Conservation (phyloP, 37 sponge, comb jelly and placozoan species). For the Chondrilla cf. caribensis region DNA sequence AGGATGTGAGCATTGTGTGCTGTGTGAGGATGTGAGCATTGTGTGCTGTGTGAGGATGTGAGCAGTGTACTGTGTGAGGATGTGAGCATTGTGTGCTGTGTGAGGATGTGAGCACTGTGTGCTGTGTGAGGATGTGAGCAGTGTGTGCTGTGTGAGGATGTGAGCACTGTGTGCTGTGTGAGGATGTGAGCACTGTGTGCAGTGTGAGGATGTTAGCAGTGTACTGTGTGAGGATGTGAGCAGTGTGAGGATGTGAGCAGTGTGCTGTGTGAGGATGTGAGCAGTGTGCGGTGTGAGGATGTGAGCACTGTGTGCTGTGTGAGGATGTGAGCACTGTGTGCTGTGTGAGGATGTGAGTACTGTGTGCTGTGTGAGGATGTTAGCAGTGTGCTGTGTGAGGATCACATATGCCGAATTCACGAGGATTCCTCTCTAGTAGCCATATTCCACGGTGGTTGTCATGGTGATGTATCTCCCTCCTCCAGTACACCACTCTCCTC, state of each 20-base stretch:
- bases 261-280: background rate
- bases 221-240: no score
- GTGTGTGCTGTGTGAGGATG: background rate
- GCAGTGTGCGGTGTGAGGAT: no score
- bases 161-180: background rate
- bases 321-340: no score
- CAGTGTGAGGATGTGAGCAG: conserved; percentile 79
- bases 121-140: no score
- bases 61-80: no score
- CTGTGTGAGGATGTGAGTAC: background rate
- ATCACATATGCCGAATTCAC: no score
- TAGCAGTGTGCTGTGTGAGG: conserved; percentile 2
- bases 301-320: conserved; percentile 40
- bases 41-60: no score
- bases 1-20: background rate
- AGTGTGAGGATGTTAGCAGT: no score
- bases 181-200: conserved; percentile 15
- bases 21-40: conserved; percentile 17
- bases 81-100: background rate
- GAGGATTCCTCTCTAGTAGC: no score
- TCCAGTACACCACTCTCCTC: conserved; percentile 84
- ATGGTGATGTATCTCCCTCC: background rate
- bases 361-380: conserved; percentile 10
- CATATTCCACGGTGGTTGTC: no score
- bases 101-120: conserved; percentile 26